phyloP scores from a whole-genome alignment of 2,797 vertebrate species.

The Macropus fuliginosus region DNA sequence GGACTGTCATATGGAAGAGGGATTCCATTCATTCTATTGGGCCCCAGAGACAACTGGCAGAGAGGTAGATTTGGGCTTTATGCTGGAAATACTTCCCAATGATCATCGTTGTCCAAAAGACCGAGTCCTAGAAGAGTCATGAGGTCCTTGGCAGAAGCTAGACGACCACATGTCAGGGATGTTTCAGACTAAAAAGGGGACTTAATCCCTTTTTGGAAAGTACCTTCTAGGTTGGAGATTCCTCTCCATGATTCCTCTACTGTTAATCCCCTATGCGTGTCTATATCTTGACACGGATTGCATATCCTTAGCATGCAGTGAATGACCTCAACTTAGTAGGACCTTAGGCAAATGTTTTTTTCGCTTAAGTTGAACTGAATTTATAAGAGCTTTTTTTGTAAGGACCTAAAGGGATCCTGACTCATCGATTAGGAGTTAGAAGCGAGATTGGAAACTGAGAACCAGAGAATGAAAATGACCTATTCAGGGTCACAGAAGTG shows the following conservation, averaged over 20 bases:
- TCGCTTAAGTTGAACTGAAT: not conserved
- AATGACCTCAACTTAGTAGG: not conserved
- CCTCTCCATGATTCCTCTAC: not conserved
- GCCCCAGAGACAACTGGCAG: not conserved
- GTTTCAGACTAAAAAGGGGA: not conserved
- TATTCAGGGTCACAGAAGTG: not conserved
- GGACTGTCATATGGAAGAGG: not conserved
- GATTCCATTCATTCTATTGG: not conserved
- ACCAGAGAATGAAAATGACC: not conserved
- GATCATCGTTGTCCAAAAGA: not conserved
- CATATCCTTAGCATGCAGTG: not conserved
- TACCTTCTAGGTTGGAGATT: not conserved
- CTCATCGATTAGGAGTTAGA: not conserved
- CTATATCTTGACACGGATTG: not conserved
- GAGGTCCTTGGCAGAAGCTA: not conserved
- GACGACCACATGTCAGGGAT: not conserved
- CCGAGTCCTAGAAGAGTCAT: not conserved
- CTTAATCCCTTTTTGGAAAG: not conserved
- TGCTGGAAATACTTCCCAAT: not conserved
- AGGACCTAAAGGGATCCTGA: not conserved
- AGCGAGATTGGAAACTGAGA: not conserved
- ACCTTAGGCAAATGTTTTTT: not conserved
- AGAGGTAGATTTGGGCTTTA: not conserved
- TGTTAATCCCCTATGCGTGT: not conserved
- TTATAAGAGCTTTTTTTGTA: not conserved